Base-by-base conservation (phyloP, 2,113 vertebrate species). In the Plestiodon gilberti region DNA sequence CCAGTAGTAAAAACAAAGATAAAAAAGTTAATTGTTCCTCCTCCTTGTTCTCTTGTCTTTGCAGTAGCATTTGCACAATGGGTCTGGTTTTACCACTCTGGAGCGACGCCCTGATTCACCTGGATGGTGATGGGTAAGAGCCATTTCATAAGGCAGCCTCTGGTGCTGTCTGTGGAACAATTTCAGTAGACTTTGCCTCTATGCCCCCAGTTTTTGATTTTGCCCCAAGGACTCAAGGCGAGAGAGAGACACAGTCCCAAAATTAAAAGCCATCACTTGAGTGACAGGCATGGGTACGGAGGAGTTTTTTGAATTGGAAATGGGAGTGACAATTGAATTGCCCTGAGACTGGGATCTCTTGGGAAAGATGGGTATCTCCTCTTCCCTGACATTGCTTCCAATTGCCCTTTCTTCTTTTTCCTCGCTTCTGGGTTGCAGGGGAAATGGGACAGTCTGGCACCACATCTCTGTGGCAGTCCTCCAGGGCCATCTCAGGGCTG, bases 101-200 rank as follows among this genome's bases (percentile, higher is more conserved):
- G 99, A 99, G 98, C 62, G 98, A 99, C 96, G 98, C 99, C 20
- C 93, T 98, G 90, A 99, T 99, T 94, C 99, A 99, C 96, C 95
- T 99, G 98, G 99, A 99, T 33, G 99, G 99, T 89, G 99, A 99
- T 70, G 99, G 99, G 99, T 99, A 96, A 98, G 98, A 93, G 17
- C 62, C 61, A 33, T 14, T 61, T 30, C 25, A 9, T 4, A 1
- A 11, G 14, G 3, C 1, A 6, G 30, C 30, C 6, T n/a, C 15
- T 22, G 25, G 4, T n/a, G 28, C 43, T 30, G 40, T 4, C 64
- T n/a, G n/a, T n/a, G n/a, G n/a, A n/a, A n/a, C 7, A 30, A 10
- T 28, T 65, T 28, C 64, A 10, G 28, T 65, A 30, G 25, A 28
- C 28, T 3, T 65, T 25, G 25, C 64, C 64, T 28, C 28, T 28